Percentiles rank a stretch among this genome's conserved stretches.
phyloP scores from a whole-genome alignment of 2,797 vertebrate genomes.

The Buceros bicornis region DNA sequence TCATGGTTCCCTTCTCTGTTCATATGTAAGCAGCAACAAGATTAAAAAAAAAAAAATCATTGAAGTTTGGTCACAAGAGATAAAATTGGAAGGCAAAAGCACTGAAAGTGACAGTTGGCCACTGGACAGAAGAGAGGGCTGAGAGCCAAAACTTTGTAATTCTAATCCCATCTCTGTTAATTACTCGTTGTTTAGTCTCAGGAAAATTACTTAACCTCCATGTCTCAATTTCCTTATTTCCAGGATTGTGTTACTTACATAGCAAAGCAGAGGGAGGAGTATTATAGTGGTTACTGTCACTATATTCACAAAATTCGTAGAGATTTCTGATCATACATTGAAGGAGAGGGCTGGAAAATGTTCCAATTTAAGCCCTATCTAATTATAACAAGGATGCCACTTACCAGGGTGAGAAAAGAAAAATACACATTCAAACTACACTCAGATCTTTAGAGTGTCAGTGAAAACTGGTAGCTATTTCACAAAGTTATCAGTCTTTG shows the following conservation, averaged over 20 bases:
- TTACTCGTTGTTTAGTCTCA: conserved; percentile 5
- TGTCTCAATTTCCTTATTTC: conserved; percentile 28
- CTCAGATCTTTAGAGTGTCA: not conserved
- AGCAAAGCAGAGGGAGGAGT: not conserved
- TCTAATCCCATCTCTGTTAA: conserved; percentile 42
- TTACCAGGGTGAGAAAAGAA: not conserved
- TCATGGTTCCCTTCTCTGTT: not conserved
- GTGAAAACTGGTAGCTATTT: not conserved
- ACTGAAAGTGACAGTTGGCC: not conserved
- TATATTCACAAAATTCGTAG: not conserved
- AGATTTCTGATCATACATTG: not conserved
- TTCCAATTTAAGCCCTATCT: not conserved
- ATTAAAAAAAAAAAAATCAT: not conserved
- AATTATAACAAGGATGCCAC: not conserved
- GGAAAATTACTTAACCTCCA: conserved; percentile 39
- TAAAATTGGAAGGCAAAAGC: not conserved
- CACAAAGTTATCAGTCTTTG: not conserved
- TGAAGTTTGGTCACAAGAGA: not conserved
- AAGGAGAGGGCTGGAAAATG: not conserved
- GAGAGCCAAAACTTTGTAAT: conserved; percentile 17
- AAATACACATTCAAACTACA: not conserved
- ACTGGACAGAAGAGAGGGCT: not conserved
- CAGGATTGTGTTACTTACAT: conserved; percentile 16
- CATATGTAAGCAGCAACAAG: not conserved
- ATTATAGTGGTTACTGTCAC: not conserved